Base-by-base conservation (phyloP, 1,140 invertebrate genomes). In the Sesamia nonagrioides region DNA sequence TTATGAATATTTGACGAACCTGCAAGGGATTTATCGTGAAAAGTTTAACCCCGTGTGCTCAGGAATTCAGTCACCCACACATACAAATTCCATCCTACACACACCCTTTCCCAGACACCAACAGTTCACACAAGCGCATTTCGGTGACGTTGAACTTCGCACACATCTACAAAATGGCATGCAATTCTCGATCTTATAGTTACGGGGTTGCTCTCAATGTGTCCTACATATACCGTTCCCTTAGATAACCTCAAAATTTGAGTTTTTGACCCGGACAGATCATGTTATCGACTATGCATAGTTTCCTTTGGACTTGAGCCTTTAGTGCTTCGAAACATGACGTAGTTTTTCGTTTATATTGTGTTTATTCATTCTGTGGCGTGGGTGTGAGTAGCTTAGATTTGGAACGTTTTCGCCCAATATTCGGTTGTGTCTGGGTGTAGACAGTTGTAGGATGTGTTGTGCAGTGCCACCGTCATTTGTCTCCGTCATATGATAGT, bases 201-300 rank as follows among this genome's bases (percentile, higher is more conserved):
- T 77, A 81, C 63, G 78, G 80, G 84, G 84, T 84, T 79, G 84
- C 86, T 86, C 80, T 84, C 83, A 88, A 86, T 86, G 87, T 89
- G 91, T 84, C 92, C 89, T 91, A 92, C 91, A 92, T 92, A 91
- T 86, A 88, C 88, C 85, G 87, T 90, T 91, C 87, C 83, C 84
- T 76, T 84, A 89, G 86, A 92, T 94, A 94, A 94, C 92, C 92
- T 94, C 85, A 92, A 94, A 94, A 90, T 87, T 86, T 76, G 79
- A 86, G 83, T 82, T 91, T 91, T 87, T 80, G 82, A 85, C 82
- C 80, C 69, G 78, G 75, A 85, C 27, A 75, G 78, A 89, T 86
- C 81, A 87, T 86, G 81, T 18, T 72, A 72, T 54, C 48, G 42
- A 63, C 58, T 75, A 50, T 75, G 58, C 73, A 66, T 37, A 63